Base-by-base conservation (phyloP, 2,113 vertebrate genomes). In the Himantopus leucocephalus region DNA sequence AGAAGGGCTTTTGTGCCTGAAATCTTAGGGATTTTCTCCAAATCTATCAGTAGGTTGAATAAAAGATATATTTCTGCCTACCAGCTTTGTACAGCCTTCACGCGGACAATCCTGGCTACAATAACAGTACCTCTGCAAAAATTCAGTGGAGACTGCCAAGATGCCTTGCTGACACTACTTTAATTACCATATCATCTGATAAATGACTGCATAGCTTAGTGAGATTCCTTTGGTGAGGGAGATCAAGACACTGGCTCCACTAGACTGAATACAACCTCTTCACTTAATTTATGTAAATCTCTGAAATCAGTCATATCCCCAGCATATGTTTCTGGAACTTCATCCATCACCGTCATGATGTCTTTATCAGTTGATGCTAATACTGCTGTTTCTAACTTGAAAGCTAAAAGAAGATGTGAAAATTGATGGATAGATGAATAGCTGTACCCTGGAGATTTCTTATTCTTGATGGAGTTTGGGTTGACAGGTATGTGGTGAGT, bases 321-420 rank as follows among this genome's bases (percentile, higher is more conserved):
- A 63, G 75, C 71, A 72, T 67, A 91, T 64, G 67, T 81, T 96
- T 93, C 82, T 90, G 93, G 60, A 94, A 78, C 21, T 88, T 43
- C 52, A 97, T 97, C 84, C 56, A 27, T 98, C 95, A 95, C 50
- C 3, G 1, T 97, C 92, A 86, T 58, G 60, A 95, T 89, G 62
- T 96, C 93, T 97, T 96, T 94, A 96, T 97, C 94, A 96, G 76
- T 18, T 97, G 56, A 91, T 94, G 55, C 37, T 97, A 96, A 92
- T 60, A 68, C 95, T 91, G 34, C 81, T 89, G 50, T 90, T 97
- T 93, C 79, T 94, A 92, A 90, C 84, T 75, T 80, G 56, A 94
- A 95, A 89, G 74, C 92, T 95, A 89, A 96, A 92, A 92, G 80
- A 97, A 82, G 73, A 76, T 93, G 32, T 97, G 72, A 81, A 92